Percentiles rank a stretch among this genome's conserved stretches.
Conservation (phyloP, 2,797 vertebrate genomes). For the Zalophus californianus region DNA sequence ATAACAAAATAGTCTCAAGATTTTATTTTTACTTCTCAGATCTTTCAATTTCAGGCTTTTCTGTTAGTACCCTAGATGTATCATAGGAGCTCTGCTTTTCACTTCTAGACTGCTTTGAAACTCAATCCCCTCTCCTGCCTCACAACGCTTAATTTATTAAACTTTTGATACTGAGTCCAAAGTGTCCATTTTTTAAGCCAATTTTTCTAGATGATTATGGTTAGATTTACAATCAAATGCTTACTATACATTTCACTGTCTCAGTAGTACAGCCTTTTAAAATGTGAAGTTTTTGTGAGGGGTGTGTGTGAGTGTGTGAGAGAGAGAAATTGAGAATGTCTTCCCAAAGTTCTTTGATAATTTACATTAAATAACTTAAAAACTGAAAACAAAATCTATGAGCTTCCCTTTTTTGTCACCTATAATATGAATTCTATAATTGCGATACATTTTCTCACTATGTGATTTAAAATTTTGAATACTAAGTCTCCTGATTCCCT, state of each 20-base stretch:
- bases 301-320: background rate
- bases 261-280: conserved; percentile 50
- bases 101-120: conserved; percentile 6
- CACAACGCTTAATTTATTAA: conserved; percentile 66
- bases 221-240: conserved; percentile 61
- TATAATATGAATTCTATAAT: conserved; percentile 10
- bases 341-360: background rate
- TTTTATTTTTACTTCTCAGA: background rate
- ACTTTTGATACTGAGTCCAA: conserved; percentile 55
- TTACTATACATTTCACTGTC: conserved; percentile 24
- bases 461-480: conserved; percentile 12
- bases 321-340: background rate
- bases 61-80: background rate
- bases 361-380: conserved; percentile 62
- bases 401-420: background rate
- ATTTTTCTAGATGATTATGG: conserved; percentile 64
- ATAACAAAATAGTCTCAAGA: background rate
- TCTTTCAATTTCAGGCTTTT: background rate
- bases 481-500: background rate
- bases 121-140: conserved; percentile 18
- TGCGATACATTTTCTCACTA: conserved; percentile 27
- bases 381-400: conserved; percentile 12
- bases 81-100: background rate
- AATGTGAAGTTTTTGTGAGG: conserved; percentile 59
- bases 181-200: conserved; percentile 59